A percentile compares a stretch with the other conserved stretches of the same genome.
phyloP scores from a whole-genome alignment of 1,140 invertebrate genomes.

The Drosophila bocqueti region DNA sequence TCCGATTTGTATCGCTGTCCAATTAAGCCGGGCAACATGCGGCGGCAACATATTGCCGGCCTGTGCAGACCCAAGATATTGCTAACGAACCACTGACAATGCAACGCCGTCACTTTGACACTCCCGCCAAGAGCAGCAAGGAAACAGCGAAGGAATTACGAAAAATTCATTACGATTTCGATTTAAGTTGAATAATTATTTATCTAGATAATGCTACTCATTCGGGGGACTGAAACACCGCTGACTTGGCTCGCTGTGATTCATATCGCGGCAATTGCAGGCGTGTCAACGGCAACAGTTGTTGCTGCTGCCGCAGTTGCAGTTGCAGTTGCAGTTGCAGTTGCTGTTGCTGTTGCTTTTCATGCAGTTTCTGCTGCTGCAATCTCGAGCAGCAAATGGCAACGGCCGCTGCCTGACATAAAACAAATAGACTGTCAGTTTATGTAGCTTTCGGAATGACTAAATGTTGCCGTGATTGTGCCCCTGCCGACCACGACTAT shows the following conservation, averaged over 20 bases:
- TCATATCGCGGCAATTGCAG: conserved; percentile 78
- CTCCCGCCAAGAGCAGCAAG: conserved; percentile 59
- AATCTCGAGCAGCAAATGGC: conserved; percentile 53
- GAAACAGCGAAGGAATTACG: conserved; percentile 27
- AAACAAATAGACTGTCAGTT: conserved; percentile 83
- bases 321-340: background rate
- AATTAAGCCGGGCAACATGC: conserved; percentile 76
- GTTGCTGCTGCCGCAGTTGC: background rate
- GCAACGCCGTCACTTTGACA: conserved; percentile 79
- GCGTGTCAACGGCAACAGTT: conserved; percentile 68
- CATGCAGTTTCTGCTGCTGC: background rate
- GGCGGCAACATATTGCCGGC: conserved; percentile 73
- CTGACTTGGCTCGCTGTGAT: conserved; percentile 50
- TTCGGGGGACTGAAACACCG: conserved; percentile 8
- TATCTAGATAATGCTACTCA: conserved; percentile 80
- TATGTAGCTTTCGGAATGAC: conserved; percentile 79
- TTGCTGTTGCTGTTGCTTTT: too few relatives aligned
- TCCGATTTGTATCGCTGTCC: conserved; percentile 79
- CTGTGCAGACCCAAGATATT: conserved; percentile 55
- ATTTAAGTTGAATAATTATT: conserved; percentile 84
- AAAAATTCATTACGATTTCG: conserved; percentile 84
- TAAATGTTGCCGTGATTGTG: conserved; percentile 73
- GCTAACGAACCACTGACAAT: conserved; percentile 82
- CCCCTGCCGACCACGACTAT: conserved; percentile 4
- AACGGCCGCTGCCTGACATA: conserved; percentile 66